These are phyloP conservation scores for Pachycephala philippinensis DNA, from an alignment of 2,113 vertebrate genomes.

Conservation along the genomic window DNA sequence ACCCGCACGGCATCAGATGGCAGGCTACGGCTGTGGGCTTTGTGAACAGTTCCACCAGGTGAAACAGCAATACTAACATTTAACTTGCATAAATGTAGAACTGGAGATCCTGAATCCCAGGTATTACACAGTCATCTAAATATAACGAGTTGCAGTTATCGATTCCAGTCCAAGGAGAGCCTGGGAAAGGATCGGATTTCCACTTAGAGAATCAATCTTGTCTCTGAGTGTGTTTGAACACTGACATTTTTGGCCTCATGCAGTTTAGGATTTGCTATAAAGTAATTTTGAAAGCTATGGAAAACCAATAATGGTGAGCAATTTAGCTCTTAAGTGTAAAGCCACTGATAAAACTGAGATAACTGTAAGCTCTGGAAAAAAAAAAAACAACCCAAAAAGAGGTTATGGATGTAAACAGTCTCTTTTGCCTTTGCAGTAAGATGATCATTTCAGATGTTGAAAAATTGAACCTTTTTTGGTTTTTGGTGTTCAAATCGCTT, in stretches of 20 bases:
- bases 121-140: constrained; percentile 45
- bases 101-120: constrained; percentile 42
- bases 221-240: background rate
- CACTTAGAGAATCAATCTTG: constrained; percentile 59
- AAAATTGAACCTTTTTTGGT: background rate
- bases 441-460: background rate
- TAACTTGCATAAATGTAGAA: constrained; percentile 27
- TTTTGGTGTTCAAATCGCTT: constrained; percentile 46
- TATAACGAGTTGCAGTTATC: constrained; percentile 33
- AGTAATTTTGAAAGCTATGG: constrained; percentile 53
- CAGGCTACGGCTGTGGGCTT: background rate
- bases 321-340: constrained; percentile 54
- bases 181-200: constrained; percentile 67
- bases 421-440: constrained; percentile 20
- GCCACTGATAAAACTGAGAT: constrained; percentile 55
- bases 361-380: constrained; percentile 27
- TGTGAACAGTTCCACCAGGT: background rate
- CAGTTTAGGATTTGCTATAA: constrained; percentile 47
- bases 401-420: constrained; percentile 15
- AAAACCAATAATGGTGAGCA: constrained; percentile 61
- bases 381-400: background rate
- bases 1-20: background rate
- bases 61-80: constrained; percentile 39
- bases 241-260: constrained; percentile 58
- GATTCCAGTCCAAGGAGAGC: constrained; percentile 62